Conservation (phyloP, 2,888 invertebrate species). For the Pegoplata infirma region DNA sequence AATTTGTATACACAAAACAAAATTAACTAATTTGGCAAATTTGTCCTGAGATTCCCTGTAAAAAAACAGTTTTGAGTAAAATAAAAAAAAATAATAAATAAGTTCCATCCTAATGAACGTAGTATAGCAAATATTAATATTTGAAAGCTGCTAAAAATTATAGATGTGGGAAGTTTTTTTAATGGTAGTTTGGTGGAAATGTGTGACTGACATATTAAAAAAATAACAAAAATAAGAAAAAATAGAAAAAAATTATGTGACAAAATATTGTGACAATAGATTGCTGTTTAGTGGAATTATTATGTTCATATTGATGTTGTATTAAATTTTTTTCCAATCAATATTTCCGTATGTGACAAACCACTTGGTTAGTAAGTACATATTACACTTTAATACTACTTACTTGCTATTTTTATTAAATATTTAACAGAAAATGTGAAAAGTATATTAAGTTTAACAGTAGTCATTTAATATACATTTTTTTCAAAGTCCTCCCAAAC, state of each 20-base stretch:
- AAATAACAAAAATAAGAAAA: not conserved
- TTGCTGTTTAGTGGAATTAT: slow-evolving; percentile 24
- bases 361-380: no score
- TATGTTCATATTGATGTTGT: slow-evolving; percentile 10
- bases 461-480: no score
- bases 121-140: not conserved
- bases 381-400: no score
- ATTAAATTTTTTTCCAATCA: slow-evolving; percentile 10
- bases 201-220: not conserved
- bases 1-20: no score
- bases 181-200: not conserved
- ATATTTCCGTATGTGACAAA: not conserved
- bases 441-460: no score
- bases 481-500: no score
- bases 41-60: no score
- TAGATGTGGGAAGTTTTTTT: not conserved
- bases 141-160: not conserved
- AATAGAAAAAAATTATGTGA: not conserved
- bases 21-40: no score
- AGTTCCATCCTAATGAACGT: not conserved
- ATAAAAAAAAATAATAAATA: no score
- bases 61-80: no score
- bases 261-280: slow-evolving; percentile 33
- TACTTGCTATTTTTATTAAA: no score
- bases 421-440: no score